Conservation (phyloP, 2,888 invertebrate species). For the Lochmaea crataegi region DNA sequence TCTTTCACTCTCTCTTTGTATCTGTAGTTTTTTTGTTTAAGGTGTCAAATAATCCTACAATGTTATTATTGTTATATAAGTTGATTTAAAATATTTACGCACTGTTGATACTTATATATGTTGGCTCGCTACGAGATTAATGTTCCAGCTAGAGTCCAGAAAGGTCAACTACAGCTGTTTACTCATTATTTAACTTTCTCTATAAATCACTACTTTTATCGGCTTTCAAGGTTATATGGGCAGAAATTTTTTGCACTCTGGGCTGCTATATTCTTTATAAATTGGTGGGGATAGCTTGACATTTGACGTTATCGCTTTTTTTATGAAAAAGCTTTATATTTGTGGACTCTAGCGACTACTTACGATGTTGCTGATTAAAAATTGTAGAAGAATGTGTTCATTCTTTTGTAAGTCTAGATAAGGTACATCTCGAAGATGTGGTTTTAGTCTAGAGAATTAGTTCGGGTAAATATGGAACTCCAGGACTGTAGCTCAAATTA, state of each 20-base stretch:
- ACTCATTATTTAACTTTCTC: no score
- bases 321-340: not conserved
- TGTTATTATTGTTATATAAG: slow-evolving; percentile 33
- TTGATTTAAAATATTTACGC: slow-evolving; percentile 43
- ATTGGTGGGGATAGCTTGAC: no score
- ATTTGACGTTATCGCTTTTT: not conserved
- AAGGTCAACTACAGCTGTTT: not conserved
- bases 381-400: slow-evolving; percentile 31
- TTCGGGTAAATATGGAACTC: not conserved
- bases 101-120: slow-evolving; percentile 48
- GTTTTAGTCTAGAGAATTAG: not conserved
- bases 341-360: not conserved
- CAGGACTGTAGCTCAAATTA: no score
- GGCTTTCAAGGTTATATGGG: no score
- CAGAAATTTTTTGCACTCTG: no score
- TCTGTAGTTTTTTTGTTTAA: not conserved
- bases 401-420: slow-evolving; percentile 33
- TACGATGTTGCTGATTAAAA: slow-evolving; percentile 25
- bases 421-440: slow-evolving; percentile 26
- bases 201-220: no score
- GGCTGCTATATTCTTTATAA: no score
- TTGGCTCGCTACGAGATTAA: slow-evolving; percentile 38
- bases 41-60: slow-evolving; percentile 11
- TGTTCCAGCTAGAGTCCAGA: slow-evolving; percentile 26
- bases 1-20: not conserved